Evolutionary conservation across 1,140 invertebrate species (phyloP).

Genomic region (Eriosoma lanigerum): DNA sequence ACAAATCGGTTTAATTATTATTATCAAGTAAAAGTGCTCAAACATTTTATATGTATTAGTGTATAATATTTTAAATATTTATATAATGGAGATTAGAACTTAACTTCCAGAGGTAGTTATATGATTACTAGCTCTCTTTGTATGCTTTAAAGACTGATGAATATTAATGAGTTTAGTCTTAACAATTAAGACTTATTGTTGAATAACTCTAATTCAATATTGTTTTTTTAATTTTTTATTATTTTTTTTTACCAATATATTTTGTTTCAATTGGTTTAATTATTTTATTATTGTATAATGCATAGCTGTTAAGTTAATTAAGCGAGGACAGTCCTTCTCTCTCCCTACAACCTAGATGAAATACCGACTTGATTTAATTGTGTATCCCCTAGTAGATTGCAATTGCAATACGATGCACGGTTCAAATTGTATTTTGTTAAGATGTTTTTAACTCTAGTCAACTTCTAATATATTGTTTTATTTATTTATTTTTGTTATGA

Average conservation of each 20-base stretch:
- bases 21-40: constrained; percentile 41
- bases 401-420: constrained; percentile 13
- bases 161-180: constrained; percentile 40
- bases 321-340: neutral
- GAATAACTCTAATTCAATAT: constrained; percentile 7
- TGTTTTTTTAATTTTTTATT: neutral
- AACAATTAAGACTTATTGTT: constrained; percentile 25
- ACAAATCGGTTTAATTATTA: constrained; percentile 19
- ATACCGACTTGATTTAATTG: constrained; percentile 25
- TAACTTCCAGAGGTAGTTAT: constrained; percentile 38
- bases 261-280: constrained; percentile 30
- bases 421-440: constrained; percentile 50
- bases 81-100: constrained; percentile 6
- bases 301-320: constrained; percentile 2
- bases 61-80: constrained; percentile 35
- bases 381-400: constrained; percentile 25
- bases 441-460: constrained; percentile 44
- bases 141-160: constrained; percentile 48
- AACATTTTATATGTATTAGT: neutral
- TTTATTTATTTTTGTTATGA: constrained; percentile 37
- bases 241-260: constrained; percentile 26
- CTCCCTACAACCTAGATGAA: neutral
- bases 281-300: constrained; percentile 42
- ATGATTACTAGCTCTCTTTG: constrained; percentile 43
- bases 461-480: constrained; percentile 21